Base-by-base conservation (phyloP, 2,888 invertebrate genomes). In the Archaeoteleia sp. region DNA sequence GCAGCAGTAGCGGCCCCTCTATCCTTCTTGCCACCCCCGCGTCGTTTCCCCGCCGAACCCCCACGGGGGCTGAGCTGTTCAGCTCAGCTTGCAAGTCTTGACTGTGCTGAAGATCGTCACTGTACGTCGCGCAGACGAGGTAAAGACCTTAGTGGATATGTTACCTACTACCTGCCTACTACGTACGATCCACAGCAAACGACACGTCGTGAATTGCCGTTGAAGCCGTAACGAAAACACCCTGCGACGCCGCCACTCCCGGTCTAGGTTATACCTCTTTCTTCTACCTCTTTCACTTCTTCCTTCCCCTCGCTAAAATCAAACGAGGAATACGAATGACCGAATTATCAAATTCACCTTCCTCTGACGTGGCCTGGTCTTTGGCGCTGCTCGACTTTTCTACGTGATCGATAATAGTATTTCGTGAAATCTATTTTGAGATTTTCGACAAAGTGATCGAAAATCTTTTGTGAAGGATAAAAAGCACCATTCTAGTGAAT, bases 281-380 rank as follows among this genome's bases (percentile, higher is more conserved):
- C 20, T 34, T 54, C 35, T 54, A 54, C 30, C 55, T 70, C 37
- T 43, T 10, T n/a, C n/a, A n/a, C 58, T 29, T 39, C 13, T 20
- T 32, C 53, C 39, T 67, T 32, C 48, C 37, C 48, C 46, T 40
- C 46, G 49, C 67, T 60, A 53, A 61, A 61, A 72, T 69, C 73
- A 73, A 70, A 71, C 71, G 60, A 69, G 73, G 82, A 81, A 82
- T 81, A 82, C 81, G 78, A 82, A 82, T 74, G 78, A 80, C 77
- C 79, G 76, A 74, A 82, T 82, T 82, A 82, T 70, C 71, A 70
- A 75, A 75, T 74, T 78, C 40, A 29, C 29, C 20, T 34, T 27
- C 14, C 40, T 12, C 1, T 4, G 12, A 40, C 35, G 14, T 35
- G 15, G 49, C 23, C 43, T 73, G 57, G 68, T 70, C 45, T 71